A percentile compares a stretch with the other conserved stretches of the same genome.
Conservation (phyloP, 2,888 invertebrate species). For the Microctonus aethiopoides region DNA sequence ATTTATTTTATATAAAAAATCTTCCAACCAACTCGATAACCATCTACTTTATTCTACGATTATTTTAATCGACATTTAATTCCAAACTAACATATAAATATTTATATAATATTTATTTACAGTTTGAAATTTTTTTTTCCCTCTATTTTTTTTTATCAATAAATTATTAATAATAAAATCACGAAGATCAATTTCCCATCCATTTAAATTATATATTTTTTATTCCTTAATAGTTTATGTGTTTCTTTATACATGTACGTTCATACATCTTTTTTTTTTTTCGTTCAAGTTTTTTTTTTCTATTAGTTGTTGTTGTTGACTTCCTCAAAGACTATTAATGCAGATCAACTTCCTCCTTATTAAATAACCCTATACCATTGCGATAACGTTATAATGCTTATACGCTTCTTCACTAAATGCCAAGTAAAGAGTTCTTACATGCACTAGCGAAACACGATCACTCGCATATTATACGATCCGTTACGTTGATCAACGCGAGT, state of each 20-base stretch:
- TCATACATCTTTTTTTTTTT: not conserved
- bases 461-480: constrained; percentile 36
- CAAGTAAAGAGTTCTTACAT: constrained; percentile 22
- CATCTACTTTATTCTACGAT: not conserved
- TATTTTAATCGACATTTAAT: not conserved
- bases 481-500: constrained; percentile 33
- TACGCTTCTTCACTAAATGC: constrained; percentile 20
- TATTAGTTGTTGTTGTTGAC: not conserved
- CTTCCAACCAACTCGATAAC: not conserved
- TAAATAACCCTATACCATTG: constrained; percentile 1
- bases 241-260: not conserved
- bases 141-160: not conserved
- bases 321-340: not conserved
- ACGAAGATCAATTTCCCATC: not conserved
- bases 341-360: constrained; percentile 18
- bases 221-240: not conserved
- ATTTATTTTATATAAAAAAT: not conserved
- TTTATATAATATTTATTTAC: not conserved
- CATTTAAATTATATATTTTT: not conserved
- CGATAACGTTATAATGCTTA: not conserved
- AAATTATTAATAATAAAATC: not conserved
- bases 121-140: not conserved
- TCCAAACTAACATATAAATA: not conserved
- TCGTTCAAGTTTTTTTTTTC: not conserved
- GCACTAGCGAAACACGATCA: constrained; percentile 22